A percentile compares a stretch with the other conserved stretches of the same genome.
phyloP scores from a whole-genome alignment of 2,113 vertebrate species.

The Hyperopisus bebe region DNA sequence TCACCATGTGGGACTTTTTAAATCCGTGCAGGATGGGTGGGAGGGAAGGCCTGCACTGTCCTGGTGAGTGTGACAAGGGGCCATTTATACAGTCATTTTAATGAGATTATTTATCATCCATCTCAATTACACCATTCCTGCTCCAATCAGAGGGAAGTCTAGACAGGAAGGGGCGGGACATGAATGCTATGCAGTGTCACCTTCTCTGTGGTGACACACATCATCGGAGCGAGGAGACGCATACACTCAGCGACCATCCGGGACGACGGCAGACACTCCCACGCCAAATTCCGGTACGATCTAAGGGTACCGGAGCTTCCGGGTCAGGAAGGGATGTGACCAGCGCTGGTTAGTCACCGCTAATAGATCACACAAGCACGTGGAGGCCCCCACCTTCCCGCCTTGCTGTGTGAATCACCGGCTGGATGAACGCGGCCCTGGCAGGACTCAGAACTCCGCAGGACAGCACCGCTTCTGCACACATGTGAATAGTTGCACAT shows the following conservation, averaged over 20 bases:
- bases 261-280: background rate
- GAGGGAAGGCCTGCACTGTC: background rate
- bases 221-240: background rate
- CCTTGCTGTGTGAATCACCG: background rate
- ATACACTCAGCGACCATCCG: background rate
- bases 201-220: background rate
- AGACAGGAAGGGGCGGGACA: background rate
- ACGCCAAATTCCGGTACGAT: background rate
- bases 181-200: background rate
- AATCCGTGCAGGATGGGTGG: slow-evolving; percentile 40
- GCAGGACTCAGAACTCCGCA: background rate
- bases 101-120: background rate
- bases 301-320: background rate
- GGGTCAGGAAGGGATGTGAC: background rate
- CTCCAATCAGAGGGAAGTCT: background rate
- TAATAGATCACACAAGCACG: background rate
- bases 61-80: background rate
- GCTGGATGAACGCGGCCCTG: background rate
- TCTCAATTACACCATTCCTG: background rate
- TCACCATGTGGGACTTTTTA: slow-evolving; percentile 49
- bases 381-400: background rate
- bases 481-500: background rate
- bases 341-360: background rate
- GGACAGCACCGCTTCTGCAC: background rate
- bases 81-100: background rate